Evolutionary conservation across 2,888 invertebrate species (phyloP), one percentile per base, ranked within the genome.

Genomic region (Phrixothrix hirtus): DNA sequence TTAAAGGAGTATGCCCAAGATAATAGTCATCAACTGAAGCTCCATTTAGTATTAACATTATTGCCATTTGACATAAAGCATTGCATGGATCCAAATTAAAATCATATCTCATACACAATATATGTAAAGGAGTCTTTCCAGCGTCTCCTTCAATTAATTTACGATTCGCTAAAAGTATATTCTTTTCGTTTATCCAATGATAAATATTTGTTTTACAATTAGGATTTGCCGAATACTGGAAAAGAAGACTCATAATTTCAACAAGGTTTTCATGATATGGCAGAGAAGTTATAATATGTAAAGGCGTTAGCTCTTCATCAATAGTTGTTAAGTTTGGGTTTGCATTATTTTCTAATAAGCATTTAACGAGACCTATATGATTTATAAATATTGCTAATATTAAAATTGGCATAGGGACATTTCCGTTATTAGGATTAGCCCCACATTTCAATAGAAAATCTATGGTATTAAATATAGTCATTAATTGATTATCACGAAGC

Each of bases 71-170:
- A 7, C 12, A 11, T 2, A 51, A 59, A 36, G 59, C 37, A 7
- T 55, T 46, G 4, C 57, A 21, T 2, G 10, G 10, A 38, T 73
- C 71, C 1, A 51, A 41, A 1, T 45, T 27, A 45, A 67, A 73
- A 55, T 76, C 75, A 16, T 64, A 61, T 43, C 75, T 58, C 62
- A 75, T 62, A 38, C 69, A 68, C 2, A 76, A 51, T 9, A 75
- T 57, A 42, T 76, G 75, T 16, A 76, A 59, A 2, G 71, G 65
- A 13, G 71, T 74, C 57, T 75, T 75, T 2, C 74, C 74, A 12
- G 16, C 14, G 45, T 68, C 67, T 2, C 54, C 55, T 16, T 49
- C 38, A 32, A 63, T 50, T 4, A 44, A 43, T 21, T 43, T 35
- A n/a, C 39, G 15, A 10, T 58, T 57, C 2, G 62, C 68, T n/a